These are phyloP conservation scores for Drosophila austrosaltans DNA, from an alignment of 2,888 invertebrate genomes.

Conservation along the genomic window DNA sequence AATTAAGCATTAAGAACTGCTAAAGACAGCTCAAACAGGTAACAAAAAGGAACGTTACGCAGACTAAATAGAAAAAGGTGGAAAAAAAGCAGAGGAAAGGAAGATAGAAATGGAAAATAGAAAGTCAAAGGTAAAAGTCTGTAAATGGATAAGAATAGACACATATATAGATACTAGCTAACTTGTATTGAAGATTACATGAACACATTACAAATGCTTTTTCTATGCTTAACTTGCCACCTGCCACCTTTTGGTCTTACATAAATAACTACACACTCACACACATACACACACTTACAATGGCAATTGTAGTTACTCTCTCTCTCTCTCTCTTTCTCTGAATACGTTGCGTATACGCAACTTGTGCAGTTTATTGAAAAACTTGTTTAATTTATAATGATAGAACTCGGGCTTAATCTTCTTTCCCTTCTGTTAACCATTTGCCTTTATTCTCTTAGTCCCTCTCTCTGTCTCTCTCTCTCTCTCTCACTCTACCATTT, in stretches of 20 bases:
- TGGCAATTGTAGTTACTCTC: not conserved
- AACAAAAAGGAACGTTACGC: not conserved
- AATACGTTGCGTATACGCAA: constrained; percentile 63
- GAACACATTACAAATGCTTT: constrained; percentile 54
- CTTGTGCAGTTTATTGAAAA: constrained; percentile 70
- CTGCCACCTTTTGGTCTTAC: not conserved
- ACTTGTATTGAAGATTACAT: constrained; percentile 65
- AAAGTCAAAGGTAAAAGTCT: not conserved
- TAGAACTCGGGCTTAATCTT: not conserved
- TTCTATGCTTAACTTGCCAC: not conserved
- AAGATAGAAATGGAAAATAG: not conserved
- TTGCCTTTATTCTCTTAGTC: too few relatives aligned
- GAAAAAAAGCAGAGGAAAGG: not conserved
- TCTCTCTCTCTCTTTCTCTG: not conserved
- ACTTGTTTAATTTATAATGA: constrained; percentile 69
- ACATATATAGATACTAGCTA: constrained; percentile 29
- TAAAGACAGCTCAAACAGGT: constrained; percentile 39
- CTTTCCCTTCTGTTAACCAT: too few relatives aligned
- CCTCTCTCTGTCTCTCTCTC: not conserved
- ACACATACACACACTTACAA: not conserved
- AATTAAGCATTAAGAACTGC: constrained; percentile 62
- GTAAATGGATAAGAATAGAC: constrained; percentile 4
- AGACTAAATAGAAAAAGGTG: not conserved
- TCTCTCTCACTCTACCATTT: constrained; percentile 31
- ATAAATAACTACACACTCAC: not conserved